Percentiles rank a stretch among this genome's conserved stretches.
phyloP scores from a whole-genome alignment of 2,797 vertebrate genomes.

The Diplodus puntazzo region DNA sequence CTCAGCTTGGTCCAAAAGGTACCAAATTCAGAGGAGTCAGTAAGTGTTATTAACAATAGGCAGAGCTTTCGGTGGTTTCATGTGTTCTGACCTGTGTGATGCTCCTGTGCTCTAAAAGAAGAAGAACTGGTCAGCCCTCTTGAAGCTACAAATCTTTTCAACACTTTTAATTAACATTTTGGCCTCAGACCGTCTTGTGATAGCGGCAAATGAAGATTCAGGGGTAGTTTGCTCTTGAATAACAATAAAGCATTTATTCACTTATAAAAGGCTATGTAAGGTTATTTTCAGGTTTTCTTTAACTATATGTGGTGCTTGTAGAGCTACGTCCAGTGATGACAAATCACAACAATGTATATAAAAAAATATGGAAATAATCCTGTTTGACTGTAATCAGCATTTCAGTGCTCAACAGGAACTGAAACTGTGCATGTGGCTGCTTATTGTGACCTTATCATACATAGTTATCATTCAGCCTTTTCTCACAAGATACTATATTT shows the following conservation, averaged over 20 bases:
- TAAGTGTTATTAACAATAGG: background rate
- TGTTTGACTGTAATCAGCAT: background rate
- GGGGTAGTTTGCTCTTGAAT: background rate
- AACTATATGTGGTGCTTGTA: background rate
- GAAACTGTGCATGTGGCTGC: background rate
- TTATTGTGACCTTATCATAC: background rate
- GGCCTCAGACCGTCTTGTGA: constrained; percentile 5
- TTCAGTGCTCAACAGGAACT: background rate
- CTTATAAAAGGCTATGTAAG: background rate
- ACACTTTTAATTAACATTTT: constrained; percentile 24
- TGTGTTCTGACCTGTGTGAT: background rate
- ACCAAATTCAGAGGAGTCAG: background rate
- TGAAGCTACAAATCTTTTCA: constrained; percentile 10
- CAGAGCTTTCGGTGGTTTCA: background rate
- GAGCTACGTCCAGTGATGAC: background rate
- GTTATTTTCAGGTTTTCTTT: background rate
- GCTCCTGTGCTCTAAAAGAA: too few relatives aligned
- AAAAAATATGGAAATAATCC: background rate
- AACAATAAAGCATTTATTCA: background rate
- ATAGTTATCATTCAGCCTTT: background rate
- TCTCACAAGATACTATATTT: background rate
- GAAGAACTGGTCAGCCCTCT: background rate
- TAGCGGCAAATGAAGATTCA: background rate
- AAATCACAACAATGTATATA: background rate
- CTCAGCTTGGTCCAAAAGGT: background rate